Evolutionary conservation across 64 coral and sea anemone species (phyloP).

Genomic region (Montipora capricornis): DNA sequence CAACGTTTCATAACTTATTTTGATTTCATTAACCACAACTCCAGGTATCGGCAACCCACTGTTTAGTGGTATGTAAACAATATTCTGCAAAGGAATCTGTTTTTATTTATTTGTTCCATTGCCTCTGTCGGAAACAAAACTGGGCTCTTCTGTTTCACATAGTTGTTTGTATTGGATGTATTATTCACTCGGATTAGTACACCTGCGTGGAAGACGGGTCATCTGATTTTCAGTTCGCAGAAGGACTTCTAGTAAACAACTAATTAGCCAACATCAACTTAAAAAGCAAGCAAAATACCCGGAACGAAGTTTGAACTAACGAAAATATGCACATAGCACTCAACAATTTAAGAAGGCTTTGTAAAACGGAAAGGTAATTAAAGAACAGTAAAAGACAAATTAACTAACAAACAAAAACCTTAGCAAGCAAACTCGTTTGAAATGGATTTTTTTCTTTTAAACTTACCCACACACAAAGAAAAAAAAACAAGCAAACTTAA

Average conservation of each 20-base stretch:
- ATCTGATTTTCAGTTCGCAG: not conserved
- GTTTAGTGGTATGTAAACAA: not conserved
- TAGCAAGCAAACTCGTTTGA: too few species aligned
- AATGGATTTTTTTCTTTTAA: too few species aligned
- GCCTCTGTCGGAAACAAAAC: too few species aligned
- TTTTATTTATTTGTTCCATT: too few species aligned
- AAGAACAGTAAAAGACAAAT: not conserved
- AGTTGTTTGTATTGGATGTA: too few species aligned
- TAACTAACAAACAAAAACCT: too few species aligned
- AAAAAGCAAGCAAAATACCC: not conserved
- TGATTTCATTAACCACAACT: not conserved
- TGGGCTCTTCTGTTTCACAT: too few species aligned
- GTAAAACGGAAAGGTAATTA: not conserved
- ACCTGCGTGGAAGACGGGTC: not conserved
- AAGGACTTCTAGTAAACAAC: not conserved
- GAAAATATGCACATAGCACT: not conserved
- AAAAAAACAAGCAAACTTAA: too few species aligned
- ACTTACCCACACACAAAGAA: too few species aligned
- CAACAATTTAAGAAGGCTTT: not conserved
- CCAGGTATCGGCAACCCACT: not conserved
- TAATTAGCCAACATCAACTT: not conserved
- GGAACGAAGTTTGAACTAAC: not conserved
- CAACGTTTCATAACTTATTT: not conserved
- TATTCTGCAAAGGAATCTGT: not conserved
- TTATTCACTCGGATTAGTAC: not conserved